Conservation (phyloP, 1,140 invertebrate species). For the Zaprionus lachaisei region DNA sequence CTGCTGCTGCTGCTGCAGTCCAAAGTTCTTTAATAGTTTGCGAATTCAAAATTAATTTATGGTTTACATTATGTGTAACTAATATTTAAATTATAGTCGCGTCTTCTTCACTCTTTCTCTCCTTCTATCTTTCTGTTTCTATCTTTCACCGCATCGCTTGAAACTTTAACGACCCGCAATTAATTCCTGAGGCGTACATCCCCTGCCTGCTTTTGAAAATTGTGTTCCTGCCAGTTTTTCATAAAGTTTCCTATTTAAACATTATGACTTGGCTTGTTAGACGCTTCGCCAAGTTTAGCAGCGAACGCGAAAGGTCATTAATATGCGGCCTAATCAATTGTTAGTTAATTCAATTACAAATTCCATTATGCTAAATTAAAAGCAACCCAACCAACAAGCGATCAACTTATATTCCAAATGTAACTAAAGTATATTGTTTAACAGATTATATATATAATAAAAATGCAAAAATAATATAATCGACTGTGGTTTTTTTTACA, state of each 20-base stretch:
- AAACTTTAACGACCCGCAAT: slow-evolving; percentile 73
- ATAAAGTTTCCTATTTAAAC: slow-evolving; percentile 69
- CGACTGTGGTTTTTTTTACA: neutral
- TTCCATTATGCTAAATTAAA: slow-evolving; percentile 61
- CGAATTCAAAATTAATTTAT: slow-evolving; percentile 83
- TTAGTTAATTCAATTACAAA: slow-evolving; percentile 65
- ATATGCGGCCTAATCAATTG: slow-evolving; percentile 64
- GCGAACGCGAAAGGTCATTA: slow-evolving; percentile 46
- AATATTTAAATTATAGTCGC: slow-evolving; percentile 76
- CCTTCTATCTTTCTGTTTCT: neutral
- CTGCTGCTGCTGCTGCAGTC: neutral
- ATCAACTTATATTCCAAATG: slow-evolving; percentile 46
- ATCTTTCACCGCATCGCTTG: slow-evolving; percentile 20
- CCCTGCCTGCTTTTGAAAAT: slow-evolving; percentile 47
- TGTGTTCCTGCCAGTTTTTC: slow-evolving; percentile 67
- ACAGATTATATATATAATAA: slow-evolving; percentile 29
- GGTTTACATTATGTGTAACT: slow-evolving; percentile 82
- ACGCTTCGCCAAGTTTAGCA: slow-evolving; percentile 4
- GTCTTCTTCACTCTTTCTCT: neutral
- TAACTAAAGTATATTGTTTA: slow-evolving; percentile 48
- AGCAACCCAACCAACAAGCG: slow-evolving; percentile 4
- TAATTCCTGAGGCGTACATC: slow-evolving; percentile 53
- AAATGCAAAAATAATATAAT: slow-evolving; percentile 34
- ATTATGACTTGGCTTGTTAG: slow-evolving; percentile 53
- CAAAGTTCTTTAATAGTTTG: slow-evolving; percentile 78